Percentiles rank a stretch among this genome's conserved stretches.
These are phyloP conservation scores for Plagiodera versicolora DNA, from an alignment of 2,888 invertebrate genomes.

Conservation along the genomic window DNA sequence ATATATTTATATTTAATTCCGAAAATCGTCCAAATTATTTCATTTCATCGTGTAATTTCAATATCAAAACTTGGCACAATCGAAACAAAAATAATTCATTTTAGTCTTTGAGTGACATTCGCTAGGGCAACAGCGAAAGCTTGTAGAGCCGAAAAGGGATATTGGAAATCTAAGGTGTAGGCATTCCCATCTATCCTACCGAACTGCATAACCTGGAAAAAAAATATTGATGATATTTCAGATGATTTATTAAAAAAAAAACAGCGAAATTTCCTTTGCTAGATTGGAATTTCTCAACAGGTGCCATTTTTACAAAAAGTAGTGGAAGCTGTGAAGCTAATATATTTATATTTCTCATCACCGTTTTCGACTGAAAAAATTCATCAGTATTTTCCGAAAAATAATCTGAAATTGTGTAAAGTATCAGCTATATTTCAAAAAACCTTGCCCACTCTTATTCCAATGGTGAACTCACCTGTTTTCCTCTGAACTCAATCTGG, in stretches of 20 bases:
- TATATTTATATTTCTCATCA: no score
- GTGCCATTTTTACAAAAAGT: no score
- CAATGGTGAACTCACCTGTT: constrained; percentile 72
- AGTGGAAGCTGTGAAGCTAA: no score
- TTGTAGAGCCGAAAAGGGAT: constrained; percentile 97
- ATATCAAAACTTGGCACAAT: constrained; percentile 33
- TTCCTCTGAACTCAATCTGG: constrained; percentile 95
- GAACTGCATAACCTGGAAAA: constrained; percentile 95
- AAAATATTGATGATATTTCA: not conserved
- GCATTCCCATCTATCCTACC: constrained; percentile 98
- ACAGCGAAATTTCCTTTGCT: no score
- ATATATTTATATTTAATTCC: constrained; percentile 30
- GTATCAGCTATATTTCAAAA: no score
- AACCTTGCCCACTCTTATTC: no score
- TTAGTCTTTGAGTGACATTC: constrained; percentile 92
- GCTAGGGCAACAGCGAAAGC: constrained; percentile 98
- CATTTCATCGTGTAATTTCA: constrained; percentile 13
- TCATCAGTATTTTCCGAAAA: no score
- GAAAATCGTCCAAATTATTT: constrained; percentile 17
- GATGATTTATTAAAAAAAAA: no score
- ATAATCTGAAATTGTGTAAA: no score
- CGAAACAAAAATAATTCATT: constrained; percentile 56
- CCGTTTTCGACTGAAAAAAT: no score
- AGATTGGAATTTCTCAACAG: no score
- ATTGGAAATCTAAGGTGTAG: constrained; percentile 98